Conservation (phyloP, 2,888 invertebrate genomes). For the Odontocerum albicorne region DNA sequence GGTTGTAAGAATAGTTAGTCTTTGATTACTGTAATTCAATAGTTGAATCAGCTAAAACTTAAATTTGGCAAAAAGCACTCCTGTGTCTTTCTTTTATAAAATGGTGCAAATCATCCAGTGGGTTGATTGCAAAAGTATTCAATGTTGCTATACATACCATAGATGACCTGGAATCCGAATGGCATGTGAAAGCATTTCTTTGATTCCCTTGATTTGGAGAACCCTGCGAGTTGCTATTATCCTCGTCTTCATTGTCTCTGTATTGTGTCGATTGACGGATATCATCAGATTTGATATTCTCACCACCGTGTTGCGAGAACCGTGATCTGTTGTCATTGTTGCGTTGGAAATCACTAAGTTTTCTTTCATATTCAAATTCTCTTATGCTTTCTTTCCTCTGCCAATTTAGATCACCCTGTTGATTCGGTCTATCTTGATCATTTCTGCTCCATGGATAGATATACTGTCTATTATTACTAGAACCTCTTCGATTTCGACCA, state of each 20-base stretch:
- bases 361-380: conserved; percentile 26
- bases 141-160: not conserved
- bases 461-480: conserved; percentile 24
- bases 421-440: conserved; percentile 24
- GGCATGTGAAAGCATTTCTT: not conserved
- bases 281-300: conserved; percentile 8
- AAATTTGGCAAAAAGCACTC: no score
- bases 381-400: conserved; percentile 24
- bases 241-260: conserved; percentile 4
- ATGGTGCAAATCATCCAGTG: no score
- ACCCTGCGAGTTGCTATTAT: not conserved
- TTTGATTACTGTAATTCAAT: no score
- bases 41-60: no score
- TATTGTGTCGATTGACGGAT: conserved; percentile 15
- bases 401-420: conserved; percentile 20
- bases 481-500: conserved; percentile 20
- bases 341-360: conserved; percentile 19
- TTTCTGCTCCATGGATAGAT: conserved; percentile 30
- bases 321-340: conserved; percentile 19
- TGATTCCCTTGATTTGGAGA: conserved; percentile 3
- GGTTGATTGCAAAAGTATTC: no score
- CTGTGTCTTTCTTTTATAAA: no score
- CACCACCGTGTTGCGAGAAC: conserved; percentile 8
- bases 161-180: not conserved
- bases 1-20: no score